phyloP scores from a whole-genome alignment of 1,140 invertebrate genomes.

The Achroia grisella region DNA sequence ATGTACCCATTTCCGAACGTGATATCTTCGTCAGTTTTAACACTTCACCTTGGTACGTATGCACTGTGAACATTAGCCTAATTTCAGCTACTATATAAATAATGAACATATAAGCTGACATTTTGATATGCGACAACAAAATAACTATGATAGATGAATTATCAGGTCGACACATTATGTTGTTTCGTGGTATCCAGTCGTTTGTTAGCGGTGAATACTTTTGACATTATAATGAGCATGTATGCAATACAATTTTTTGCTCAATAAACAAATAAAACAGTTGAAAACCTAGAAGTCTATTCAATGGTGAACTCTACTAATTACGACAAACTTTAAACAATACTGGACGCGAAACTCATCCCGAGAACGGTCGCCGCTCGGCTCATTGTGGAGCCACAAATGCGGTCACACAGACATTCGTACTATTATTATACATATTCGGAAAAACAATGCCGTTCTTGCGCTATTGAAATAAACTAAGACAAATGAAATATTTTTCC shows the following conservation, averaged over 20 bases:
- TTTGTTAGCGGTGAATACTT: neutral
- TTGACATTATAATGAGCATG: neutral
- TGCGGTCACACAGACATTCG: slow-evolving; percentile 64
- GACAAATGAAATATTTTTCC: slow-evolving; percentile 64
- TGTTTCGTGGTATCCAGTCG: neutral
- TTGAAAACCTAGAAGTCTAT: slow-evolving; percentile 53
- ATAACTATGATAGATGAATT: neutral
- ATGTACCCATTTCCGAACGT: slow-evolving; percentile 90
- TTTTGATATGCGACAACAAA: neutral
- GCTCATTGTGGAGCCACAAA: slow-evolving; percentile 63
- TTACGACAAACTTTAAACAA: slow-evolving; percentile 73
- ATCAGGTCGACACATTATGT: neutral
- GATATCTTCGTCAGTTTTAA: slow-evolving; percentile 87
- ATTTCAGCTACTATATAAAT: slow-evolving; percentile 12
- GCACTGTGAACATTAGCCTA: slow-evolving; percentile 64
- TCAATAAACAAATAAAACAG: slow-evolving; percentile 36
- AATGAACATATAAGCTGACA: slow-evolving; percentile 2
- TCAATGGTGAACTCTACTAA: slow-evolving; percentile 64
- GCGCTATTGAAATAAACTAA: slow-evolving; percentile 63
- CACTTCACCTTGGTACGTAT: slow-evolving; percentile 81
- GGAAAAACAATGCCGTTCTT: slow-evolving; percentile 67
- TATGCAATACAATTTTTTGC: slow-evolving; percentile 1
- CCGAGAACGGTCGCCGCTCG: slow-evolving; percentile 54
- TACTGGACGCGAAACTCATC: slow-evolving; percentile 71
- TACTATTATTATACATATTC: slow-evolving; percentile 64